These are phyloP conservation scores for Dicerorhinus sumatrensis DNA, from an alignment of 2,113 vertebrate species.

Conservation along the genomic window DNA sequence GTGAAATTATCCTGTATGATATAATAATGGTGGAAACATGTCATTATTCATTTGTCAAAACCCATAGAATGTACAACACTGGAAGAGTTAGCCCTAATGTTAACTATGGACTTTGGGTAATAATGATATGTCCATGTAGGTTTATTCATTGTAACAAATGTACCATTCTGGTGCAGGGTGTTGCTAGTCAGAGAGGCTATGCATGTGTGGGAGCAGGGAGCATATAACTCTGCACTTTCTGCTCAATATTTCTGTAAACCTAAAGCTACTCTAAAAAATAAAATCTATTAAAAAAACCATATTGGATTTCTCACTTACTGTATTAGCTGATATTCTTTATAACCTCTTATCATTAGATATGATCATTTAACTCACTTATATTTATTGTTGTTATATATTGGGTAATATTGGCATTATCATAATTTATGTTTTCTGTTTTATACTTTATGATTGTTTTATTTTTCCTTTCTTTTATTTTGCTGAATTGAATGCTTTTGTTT, in stretches of 20 bases:
- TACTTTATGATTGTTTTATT: neutral
- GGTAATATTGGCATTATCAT: neutral
- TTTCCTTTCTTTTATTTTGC: neutral
- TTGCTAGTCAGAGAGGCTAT: neutral
- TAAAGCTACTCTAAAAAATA: neutral
- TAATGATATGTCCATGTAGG: neutral
- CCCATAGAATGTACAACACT: neutral
- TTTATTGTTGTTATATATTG: neutral
- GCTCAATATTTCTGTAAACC: neutral
- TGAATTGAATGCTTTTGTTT: neutral
- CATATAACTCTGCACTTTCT: neutral
- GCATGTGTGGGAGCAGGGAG: neutral
- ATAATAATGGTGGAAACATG: neutral
- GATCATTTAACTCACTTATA: neutral
- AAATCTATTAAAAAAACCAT: neutral
- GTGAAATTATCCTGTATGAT: neutral
- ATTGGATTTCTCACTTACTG: neutral
- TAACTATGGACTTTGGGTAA: neutral
- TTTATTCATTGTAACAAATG: neutral
- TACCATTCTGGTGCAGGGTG: too few species aligned
- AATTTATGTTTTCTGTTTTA: neutral
- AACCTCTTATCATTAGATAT: neutral
- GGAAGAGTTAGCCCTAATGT: neutral
- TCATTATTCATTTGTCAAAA: neutral
- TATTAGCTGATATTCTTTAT: neutral